Base-by-base conservation (phyloP, 92 coral and sea anemone genomes). In the Actinostola sp. region DNA sequence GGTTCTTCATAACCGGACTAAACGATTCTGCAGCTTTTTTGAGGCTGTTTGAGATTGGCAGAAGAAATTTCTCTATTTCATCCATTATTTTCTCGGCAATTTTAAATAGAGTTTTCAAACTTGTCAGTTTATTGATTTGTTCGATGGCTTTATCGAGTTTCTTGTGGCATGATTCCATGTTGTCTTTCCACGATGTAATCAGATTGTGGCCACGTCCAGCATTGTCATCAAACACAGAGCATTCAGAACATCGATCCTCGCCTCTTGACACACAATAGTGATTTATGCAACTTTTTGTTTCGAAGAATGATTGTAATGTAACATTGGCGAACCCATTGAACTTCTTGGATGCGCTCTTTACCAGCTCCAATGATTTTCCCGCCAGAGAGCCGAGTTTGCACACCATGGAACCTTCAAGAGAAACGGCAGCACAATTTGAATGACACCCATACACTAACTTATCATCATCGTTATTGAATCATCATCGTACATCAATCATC, bases 1-100 rank as follows among this genome's bases (percentile, higher is more conserved):
- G 72, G 10, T 66, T 41, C 41, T 66, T 66, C 55, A 39, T 26
- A 6, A 66, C 53, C 13, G 72, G 72, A 9, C 35, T 51, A 21
- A 66, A 3, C 20, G 72, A 66, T 55, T 66, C 41, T 15, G 72
- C 57, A 66, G 28, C 34, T 39, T 39, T 39, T 39, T 7, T 14
- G 7, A 39, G 45, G 14, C 45, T 39, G 7, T 14, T 39, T 39
- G 14, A 39, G 45, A 39, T 14, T 7, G 14, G 7, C 14, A 7
- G 7, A 14, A 39, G 45, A 39, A 39, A 39, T 39, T 39, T 7
- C 8, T 39, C 45, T 7, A 39, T 39, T 39, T 39, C 45, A 7
- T 7, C 14, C 14, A 14, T 39, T 39, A 14, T 39, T 7, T 39
- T 39, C 8, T 7, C 7, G 14, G 45, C 45, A 39, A 14, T 39